Evolutionary conservation across 1,140 invertebrate genomes (phyloP).

Genomic region (Elymnias hypermnestra): DNA sequence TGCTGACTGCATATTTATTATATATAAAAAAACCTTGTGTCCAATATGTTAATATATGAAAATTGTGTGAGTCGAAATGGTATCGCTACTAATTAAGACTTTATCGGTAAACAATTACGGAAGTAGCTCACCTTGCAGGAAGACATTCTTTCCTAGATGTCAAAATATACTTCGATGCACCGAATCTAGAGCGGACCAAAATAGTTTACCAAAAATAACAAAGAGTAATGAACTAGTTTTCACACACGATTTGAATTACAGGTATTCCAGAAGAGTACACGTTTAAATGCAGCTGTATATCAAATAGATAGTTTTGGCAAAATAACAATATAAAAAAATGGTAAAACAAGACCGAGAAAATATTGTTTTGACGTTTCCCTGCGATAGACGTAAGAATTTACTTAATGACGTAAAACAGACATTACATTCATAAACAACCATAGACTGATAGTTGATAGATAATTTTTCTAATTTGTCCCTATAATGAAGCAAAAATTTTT

Average conservation of each 20-base stretch:
- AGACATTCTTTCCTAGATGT: conserved; percentile 59
- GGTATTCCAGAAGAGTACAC: background rate
- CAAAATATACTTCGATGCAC: conserved; percentile 63
- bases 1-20: background rate
- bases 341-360: conserved; percentile 48
- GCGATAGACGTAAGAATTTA: conserved; percentile 11
- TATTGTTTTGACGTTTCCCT: conserved; percentile 63
- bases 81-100: conserved; percentile 9
- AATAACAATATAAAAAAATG: conserved; percentile 7
- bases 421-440: too few species aligned
- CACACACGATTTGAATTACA: conserved; percentile 1
- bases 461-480: too few species aligned
- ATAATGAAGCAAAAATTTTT: too few species aligned
- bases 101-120: conserved; percentile 16
- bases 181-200: conserved; percentile 68
- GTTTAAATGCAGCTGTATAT: background rate
- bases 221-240: conserved; percentile 23
- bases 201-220: conserved; percentile 71
- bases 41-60: conserved; percentile 6
- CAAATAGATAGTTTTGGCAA: conserved; percentile 2
- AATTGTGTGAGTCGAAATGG: conserved; percentile 10
- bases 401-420: conserved; percentile 13
- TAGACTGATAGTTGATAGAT: too few species aligned
- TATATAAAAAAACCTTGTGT: conserved; percentile 4
- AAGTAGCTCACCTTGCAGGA: conserved; percentile 50